Percentiles rank a stretch among this genome's conserved stretches.
phyloP scores from a whole-genome alignment of 1,140 invertebrate genomes.

The Apolygus lucorum region DNA sequence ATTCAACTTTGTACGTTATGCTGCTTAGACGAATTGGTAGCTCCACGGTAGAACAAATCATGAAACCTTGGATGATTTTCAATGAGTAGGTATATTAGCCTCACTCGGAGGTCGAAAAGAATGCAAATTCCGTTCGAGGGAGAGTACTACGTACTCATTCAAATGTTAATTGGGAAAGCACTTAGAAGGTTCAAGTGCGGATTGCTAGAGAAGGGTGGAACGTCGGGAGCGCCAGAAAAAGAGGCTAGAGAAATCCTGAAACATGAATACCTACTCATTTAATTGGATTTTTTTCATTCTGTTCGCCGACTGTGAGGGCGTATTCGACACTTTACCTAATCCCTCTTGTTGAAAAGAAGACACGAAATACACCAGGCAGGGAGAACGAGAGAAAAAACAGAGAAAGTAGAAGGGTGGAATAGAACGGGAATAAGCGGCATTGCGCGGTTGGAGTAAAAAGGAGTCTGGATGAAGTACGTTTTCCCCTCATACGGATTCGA shows the following conservation, averaged over 20 bases:
- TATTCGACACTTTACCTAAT: not conserved
- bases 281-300: not conserved
- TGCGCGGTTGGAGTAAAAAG: too few relatives aligned
- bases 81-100: too few relatives aligned
- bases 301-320: not conserved
- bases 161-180: not conserved
- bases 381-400: not conserved
- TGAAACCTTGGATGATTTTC: too few relatives aligned
- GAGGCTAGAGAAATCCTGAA: too few relatives aligned
- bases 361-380: not conserved
- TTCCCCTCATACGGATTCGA: not conserved
- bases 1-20: too few relatives aligned
- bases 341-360: not conserved
- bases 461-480: not conserved
- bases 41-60: too few relatives aligned
- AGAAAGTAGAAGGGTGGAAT: not conserved
- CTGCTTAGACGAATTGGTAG: too few relatives aligned
- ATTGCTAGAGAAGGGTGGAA: not conserved
- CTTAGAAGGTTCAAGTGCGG: not conserved
- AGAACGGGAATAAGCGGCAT: too few relatives aligned
- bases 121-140: too few relatives aligned
- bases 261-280: not conserved
- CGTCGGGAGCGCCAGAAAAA: too few relatives aligned
- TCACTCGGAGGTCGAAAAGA: too few relatives aligned
- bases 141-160: not conserved